A percentile compares a stretch with the other conserved stretches of the same genome.
These are phyloP conservation scores for Hestina assimilis DNA, from an alignment of 1,140 invertebrate genomes.

Conservation along the genomic window DNA sequence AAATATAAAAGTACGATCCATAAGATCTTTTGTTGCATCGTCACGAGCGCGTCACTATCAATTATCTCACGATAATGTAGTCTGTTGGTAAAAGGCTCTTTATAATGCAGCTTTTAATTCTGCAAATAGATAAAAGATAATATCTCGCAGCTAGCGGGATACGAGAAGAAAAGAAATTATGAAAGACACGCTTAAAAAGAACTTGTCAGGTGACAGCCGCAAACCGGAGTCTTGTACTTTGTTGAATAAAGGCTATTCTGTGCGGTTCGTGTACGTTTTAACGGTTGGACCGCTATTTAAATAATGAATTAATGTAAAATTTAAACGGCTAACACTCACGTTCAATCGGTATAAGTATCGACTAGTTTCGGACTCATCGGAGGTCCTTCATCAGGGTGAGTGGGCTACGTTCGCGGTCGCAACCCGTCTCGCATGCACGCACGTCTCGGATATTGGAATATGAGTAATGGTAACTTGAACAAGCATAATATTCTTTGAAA, in stretches of 20 bases:
- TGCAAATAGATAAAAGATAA: slow-evolving; percentile 57
- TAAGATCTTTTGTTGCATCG: background rate
- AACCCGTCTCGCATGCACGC: too few relatives aligned
- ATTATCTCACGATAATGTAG: slow-evolving; percentile 32
- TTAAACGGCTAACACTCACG: too few relatives aligned
- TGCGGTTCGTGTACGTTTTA: slow-evolving; percentile 9
- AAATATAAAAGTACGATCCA: background rate
- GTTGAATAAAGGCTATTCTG: slow-evolving; percentile 34
- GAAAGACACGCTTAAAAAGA: slow-evolving; percentile 53
- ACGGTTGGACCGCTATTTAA: background rate
- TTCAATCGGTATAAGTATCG: too few relatives aligned
- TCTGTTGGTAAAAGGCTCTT: slow-evolving; percentile 30
- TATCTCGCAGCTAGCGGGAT: slow-evolving; percentile 43
- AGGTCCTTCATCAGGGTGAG: too few relatives aligned
- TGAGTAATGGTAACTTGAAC: too few relatives aligned
- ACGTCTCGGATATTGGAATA: too few relatives aligned
- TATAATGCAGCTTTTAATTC: slow-evolving; percentile 47
- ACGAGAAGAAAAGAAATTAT: slow-evolving; percentile 56
- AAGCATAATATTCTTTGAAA: too few relatives aligned
- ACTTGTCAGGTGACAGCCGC: slow-evolving; percentile 60
- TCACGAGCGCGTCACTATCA: slow-evolving; percentile 26
- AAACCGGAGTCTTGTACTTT: slow-evolving; percentile 29
- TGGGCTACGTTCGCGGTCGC: too few relatives aligned
- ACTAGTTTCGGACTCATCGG: too few relatives aligned
- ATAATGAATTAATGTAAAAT: too few relatives aligned